Evolutionary conservation across 92 coral and sea anemone species (phyloP).

Genomic region (Nematostella vectensis): DNA sequence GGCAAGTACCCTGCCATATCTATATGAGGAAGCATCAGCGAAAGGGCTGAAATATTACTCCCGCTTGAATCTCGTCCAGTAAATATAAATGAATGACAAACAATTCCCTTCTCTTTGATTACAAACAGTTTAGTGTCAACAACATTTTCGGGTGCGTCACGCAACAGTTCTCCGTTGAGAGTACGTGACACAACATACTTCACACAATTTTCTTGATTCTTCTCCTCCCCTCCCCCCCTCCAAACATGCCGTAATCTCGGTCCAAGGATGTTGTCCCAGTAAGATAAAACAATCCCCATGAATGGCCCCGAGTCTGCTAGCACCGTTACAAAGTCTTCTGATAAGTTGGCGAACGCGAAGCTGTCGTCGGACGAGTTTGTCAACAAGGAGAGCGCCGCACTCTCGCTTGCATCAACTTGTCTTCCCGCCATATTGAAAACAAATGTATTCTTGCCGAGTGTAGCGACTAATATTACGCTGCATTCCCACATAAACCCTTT

Average conservation of each 20-base stretch:
- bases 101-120: constrained; percentile 68
- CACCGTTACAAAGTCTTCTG: constrained; percentile 40
- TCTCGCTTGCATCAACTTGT: too few relatives aligned
- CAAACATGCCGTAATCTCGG: constrained; percentile 85
- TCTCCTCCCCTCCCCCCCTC: constrained; percentile 60
- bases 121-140: constrained; percentile 88
- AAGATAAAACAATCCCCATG: constrained; percentile 62
- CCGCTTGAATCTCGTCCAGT: constrained; percentile 73
- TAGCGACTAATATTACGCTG: too few relatives aligned
- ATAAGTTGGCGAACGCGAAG: constrained; percentile 53
- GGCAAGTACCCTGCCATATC: constrained; percentile 62
- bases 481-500: too few relatives aligned
- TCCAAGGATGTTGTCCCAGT: constrained; percentile 92
- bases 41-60: constrained; percentile 62
- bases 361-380: constrained; percentile 62
- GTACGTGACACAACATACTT: constrained; percentile 87
- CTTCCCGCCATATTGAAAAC: too few relatives aligned
- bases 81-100: constrained; percentile 84
- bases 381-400: constrained; percentile 15
- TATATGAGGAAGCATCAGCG: constrained; percentile 63
- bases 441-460: too few relatives aligned
- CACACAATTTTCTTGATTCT: constrained; percentile 62
- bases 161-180: constrained; percentile 85
- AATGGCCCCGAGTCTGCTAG: constrained; percentile 71
- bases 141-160: constrained; percentile 85